Conservation (phyloP, 2,113 vertebrate species). For the Agapornis roseicollis region DNA sequence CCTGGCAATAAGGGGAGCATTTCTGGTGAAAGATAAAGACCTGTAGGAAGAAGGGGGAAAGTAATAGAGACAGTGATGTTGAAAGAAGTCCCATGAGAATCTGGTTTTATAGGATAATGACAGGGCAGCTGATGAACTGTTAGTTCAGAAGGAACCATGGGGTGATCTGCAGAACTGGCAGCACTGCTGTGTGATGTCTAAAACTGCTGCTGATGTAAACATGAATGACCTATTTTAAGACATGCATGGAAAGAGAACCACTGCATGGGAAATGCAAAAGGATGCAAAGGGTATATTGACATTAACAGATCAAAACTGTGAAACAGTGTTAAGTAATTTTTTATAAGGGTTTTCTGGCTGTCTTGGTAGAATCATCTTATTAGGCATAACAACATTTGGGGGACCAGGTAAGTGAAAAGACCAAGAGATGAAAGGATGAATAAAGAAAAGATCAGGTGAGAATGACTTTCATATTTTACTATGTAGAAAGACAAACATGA, state of each 20-base stretch:
- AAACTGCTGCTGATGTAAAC: constrained; percentile 22
- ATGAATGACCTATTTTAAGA: constrained; percentile 45
- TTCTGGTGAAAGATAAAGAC: constrained; percentile 19
- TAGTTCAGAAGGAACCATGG: not conserved
- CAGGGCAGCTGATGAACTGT: not conserved
- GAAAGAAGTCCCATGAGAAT: constrained; percentile 32
- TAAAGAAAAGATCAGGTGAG: not conserved
- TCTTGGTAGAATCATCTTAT: not conserved
- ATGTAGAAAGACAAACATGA: not conserved
- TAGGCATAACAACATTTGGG: not conserved
- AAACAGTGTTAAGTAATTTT: not conserved
- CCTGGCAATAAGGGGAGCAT: constrained; percentile 1
- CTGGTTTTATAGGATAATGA: constrained; percentile 12
- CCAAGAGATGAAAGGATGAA: not conserved
- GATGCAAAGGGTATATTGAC: not conserved
- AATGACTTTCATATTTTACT: not conserved
- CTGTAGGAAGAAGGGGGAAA: constrained; percentile 28
- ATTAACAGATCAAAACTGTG: not conserved
- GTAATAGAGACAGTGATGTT: constrained; percentile 6
- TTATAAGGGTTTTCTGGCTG: not conserved
- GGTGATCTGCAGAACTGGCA: not conserved
- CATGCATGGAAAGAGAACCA: not conserved
- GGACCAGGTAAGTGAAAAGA: not conserved
- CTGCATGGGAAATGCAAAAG: not conserved
- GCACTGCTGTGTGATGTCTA: not conserved